Evolutionary conservation across 2,797 vertebrate genomes (phyloP), one percentile per base, ranked within the genome.

Genomic region (Semaprochilodus insignis): DNA sequence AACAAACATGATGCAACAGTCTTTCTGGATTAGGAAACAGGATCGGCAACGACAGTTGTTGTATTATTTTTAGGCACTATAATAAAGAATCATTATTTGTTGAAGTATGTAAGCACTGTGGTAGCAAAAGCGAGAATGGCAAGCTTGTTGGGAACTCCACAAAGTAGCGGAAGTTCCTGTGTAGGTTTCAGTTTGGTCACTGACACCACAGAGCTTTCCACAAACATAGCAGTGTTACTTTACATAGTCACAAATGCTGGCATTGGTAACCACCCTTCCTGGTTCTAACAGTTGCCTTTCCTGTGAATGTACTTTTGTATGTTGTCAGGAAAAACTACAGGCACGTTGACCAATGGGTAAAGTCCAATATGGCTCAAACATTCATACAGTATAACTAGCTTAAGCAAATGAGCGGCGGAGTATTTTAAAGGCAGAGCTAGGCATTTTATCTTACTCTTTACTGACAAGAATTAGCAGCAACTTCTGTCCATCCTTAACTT

Each of bases 211-310:
- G 19, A 7, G 8, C 34, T 69, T 27, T 51, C 21, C 44, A 48
- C 21, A 63, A 62, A 70, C 67, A 62, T 23, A 69, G 52, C 44
- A 54, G 74, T 78, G 57, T 72, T 52, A 8, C 66, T 36, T 82
- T 77, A 72, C 66, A 54, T 77, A 77, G 74, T 72, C 57, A 77
- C 10, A 25, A 21, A 71, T 51, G 36, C 81, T 72, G 66, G 57
- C 48, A 54, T 71, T 82, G 55, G 44, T 40, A 34, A 54, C 57
- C 65, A 48, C 72, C 27, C 67, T 57, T 72, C 67, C 51, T 51
- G 67, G 55, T 73, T 63, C 7, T 48, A 66, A 62, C 60, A 76
- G 13, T 17, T 17, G 4, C 67, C 65, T 40, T 34, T 44, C 40
- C 8, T 19, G 0, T 44, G 2, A 69, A 44, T 36, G 1, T 10